Base-by-base conservation (phyloP, 2,888 invertebrate species). In the Liopterus haemorrhoidalis region DNA sequence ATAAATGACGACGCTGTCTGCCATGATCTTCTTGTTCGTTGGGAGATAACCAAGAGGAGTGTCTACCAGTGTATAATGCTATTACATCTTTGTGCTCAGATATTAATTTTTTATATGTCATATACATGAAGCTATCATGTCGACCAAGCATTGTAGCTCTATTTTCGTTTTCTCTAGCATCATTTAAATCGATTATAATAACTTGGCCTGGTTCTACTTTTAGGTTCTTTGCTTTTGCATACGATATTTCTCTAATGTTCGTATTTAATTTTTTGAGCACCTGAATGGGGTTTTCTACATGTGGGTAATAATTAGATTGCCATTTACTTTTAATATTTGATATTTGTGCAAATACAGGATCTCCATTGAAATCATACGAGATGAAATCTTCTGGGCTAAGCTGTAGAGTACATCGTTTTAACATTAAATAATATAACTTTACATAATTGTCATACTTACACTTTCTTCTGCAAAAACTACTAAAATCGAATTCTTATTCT, bases 241-340 rank as follows among this genome's bases (percentile, higher is more conserved):
- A 22, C 25, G 55, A 54, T 35, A 59, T 58, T 22, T 63, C 53
- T 5, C 63, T 57, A 32, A 64, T 47, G 55, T 63, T 62, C 14
- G 56, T 51, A 1, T 71, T 68, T 4, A 78, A 56, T 19, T 71
- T 66, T 51, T 75, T 70, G 24, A 85, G 56, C 0, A 73, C 74
- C 1, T 67, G 65, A 8, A 79, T 48, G 0, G 85, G 75, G 47
- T 74, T 71, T 31, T 77, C 71, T 0, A 85, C 85, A 14, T 74
- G 72, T 5, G 82, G 75, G 39, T 80, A 65, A 59, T 81, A 85
- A 1, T 72, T 65, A 15, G 59, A 58, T 50, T 60, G 57, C 18
- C 56, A 53, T 14, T 66, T 64, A 5, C 63, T 61, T 42, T 61
- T 56, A 2, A 69, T 57, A 25, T 63, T 59, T 25, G 66, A 64